phyloP scores from a whole-genome alignment of 2,113 vertebrate species.

The Cyprinodon tularosa region DNA sequence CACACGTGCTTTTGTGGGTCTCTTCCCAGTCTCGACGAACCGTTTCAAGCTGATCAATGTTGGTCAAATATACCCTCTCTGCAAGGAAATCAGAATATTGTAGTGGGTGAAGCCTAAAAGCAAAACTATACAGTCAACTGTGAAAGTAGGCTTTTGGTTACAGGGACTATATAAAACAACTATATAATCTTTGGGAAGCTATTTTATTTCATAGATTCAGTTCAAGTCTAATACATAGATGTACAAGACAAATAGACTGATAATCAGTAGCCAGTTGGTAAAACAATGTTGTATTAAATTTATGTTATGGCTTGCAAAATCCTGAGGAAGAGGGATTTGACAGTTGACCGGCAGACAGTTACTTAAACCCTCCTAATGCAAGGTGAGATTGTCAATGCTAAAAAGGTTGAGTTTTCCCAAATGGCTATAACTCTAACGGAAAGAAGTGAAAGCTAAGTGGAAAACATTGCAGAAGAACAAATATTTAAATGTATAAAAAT shows the following conservation, averaged over 20 bases:
- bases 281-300: background rate
- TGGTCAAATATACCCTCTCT: constrained; percentile 86
- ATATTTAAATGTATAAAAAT: no score
- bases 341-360: background rate
- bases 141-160: background rate
- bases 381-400: background rate
- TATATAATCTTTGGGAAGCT: no score
- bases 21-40: constrained; percentile 88
- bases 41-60: constrained; percentile 83
- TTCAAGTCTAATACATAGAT: no score
- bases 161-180: no score
- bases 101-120: background rate
- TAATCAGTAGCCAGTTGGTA: no score
- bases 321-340: background rate
- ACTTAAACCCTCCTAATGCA: background rate
- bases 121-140: background rate
- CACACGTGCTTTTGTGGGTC: constrained; percentile 88
- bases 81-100: constrained; percentile 12
- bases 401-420: background rate
- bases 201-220: no score
- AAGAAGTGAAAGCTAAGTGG: background rate
- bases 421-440: background rate
- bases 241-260: no score
- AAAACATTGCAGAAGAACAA: background rate
- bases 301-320: background rate